phyloP scores from a whole-genome alignment of 1,140 invertebrate species.

The Trichomalopsis sarcophagae region DNA sequence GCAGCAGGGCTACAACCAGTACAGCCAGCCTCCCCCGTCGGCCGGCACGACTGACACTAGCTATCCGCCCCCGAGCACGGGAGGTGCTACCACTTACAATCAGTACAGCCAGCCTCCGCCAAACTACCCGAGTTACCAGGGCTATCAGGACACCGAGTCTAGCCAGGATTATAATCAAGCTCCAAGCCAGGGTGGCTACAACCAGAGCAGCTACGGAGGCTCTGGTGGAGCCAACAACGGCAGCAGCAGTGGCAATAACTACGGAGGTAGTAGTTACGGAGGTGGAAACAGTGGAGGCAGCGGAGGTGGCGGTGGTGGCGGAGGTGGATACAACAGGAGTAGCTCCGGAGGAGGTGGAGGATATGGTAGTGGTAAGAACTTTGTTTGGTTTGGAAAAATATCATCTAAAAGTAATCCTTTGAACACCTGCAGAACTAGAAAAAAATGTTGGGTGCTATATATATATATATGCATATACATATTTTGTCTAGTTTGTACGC shows the following conservation, averaged over 20 bases:
- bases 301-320: constrained; percentile 70
- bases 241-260: constrained; percentile 61
- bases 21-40: constrained; percentile 62
- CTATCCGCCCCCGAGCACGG: constrained; percentile 66
- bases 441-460: too few relatives aligned
- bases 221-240: constrained; percentile 70
- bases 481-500: too few relatives aligned
- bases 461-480: too few relatives aligned
- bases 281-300: constrained; percentile 67
- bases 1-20: constrained; percentile 67
- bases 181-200: constrained; percentile 70
- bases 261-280: constrained; percentile 59
- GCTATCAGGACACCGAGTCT: constrained; percentile 67
- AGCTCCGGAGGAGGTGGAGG: constrained; percentile 60
- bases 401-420: not conserved
- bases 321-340: constrained; percentile 64
- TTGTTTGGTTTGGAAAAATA: not conserved
- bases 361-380: constrained; percentile 60
- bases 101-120: constrained; percentile 70
- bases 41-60: constrained; percentile 64
- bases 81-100: constrained; percentile 59
- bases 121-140: constrained; percentile 64
- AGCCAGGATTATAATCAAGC: constrained; percentile 65
- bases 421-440: not conserved
- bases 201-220: constrained; percentile 73